phyloP scores from a whole-genome alignment of 1,140 invertebrate genomes.

The Diabrotica virgifera region DNA sequence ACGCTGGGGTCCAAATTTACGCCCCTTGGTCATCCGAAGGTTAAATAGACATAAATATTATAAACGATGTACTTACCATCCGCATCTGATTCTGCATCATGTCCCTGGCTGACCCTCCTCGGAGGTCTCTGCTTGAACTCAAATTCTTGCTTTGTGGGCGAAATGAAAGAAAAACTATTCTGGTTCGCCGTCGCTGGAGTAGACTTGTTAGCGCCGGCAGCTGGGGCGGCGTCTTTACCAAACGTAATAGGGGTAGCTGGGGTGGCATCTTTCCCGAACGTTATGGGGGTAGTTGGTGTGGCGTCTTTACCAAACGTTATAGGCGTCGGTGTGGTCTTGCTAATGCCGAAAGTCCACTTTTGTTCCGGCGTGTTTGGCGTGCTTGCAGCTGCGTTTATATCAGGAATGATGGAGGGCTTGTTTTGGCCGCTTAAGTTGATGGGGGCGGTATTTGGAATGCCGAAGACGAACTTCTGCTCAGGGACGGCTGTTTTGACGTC shows the following conservation, averaged over 20 bases:
- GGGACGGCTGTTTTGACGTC: too few species aligned
- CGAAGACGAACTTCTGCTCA: too few species aligned
- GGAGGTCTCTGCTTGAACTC: slow-evolving; percentile 45
- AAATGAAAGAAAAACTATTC: slow-evolving; percentile 34
- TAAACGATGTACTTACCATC: slow-evolving; percentile 39
- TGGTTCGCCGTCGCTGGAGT: slow-evolving; percentile 18
- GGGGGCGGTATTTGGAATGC: too few species aligned
- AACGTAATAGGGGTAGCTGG: neutral
- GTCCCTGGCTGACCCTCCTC: slow-evolving; percentile 32
- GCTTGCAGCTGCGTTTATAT: too few species aligned
- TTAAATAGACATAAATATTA: too few species aligned
- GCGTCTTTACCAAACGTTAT: slow-evolving; percentile 3
- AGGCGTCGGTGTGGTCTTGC: slow-evolving; percentile 26
- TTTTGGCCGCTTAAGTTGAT: too few species aligned
- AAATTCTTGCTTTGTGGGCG: slow-evolving; percentile 44
- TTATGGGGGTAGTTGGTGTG: neutral
- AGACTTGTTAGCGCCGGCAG: slow-evolving; percentile 26
- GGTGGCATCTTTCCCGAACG: neutral
- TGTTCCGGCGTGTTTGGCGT: slow-evolving; percentile 26
- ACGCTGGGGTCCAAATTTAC: too few species aligned
- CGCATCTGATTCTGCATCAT: slow-evolving; percentile 48
- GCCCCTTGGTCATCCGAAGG: too few species aligned
- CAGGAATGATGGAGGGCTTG: too few species aligned
- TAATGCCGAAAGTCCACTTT: slow-evolving; percentile 52
- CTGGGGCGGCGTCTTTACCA: slow-evolving; percentile 9